phyloP scores from a whole-genome alignment of 1,140 invertebrate species.

The Temnothorax longispinosus region DNA sequence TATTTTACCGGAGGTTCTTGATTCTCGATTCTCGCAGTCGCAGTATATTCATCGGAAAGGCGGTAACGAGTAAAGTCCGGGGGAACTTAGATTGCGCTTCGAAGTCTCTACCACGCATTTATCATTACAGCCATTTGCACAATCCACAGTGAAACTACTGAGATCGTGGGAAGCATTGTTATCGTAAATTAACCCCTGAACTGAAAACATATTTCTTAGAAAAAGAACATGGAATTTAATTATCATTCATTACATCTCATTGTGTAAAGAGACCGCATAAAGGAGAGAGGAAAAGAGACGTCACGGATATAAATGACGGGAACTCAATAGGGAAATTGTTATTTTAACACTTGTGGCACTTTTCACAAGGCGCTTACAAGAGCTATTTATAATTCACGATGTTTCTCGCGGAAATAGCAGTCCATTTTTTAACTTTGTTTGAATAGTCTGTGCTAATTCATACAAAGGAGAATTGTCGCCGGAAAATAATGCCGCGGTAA shows the following conservation, averaged over 20 bases:
- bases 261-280: neutral
- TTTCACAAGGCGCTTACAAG: neutral
- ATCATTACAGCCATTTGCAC: slow-evolving; percentile 15
- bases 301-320: slow-evolving; percentile 2
- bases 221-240: slow-evolving; percentile 16
- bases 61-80: slow-evolving; percentile 13
- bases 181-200: slow-evolving; percentile 36
- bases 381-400: slow-evolving; percentile 10
- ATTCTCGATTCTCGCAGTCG: neutral
- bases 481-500: slow-evolving; percentile 8
- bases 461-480: neutral
- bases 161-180: slow-evolving; percentile 39
- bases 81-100: slow-evolving; percentile 39
- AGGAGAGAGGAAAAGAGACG: neutral
- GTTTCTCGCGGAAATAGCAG: slow-evolving; percentile 5
- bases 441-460: neutral
- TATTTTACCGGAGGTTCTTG: neutral
- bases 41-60: neutral
- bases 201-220: slow-evolving; percentile 19
- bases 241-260: slow-evolving; percentile 7
- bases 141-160: slow-evolving; percentile 15
- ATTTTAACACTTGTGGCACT: slow-evolving; percentile 25
- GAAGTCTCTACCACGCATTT: slow-evolving; percentile 10
- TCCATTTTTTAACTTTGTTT: slow-evolving; percentile 24
- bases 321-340: neutral